Evolutionary conservation across 2,113 vertebrate species (phyloP).

Genomic region (Phalacrocorax brasilianus): DNA sequence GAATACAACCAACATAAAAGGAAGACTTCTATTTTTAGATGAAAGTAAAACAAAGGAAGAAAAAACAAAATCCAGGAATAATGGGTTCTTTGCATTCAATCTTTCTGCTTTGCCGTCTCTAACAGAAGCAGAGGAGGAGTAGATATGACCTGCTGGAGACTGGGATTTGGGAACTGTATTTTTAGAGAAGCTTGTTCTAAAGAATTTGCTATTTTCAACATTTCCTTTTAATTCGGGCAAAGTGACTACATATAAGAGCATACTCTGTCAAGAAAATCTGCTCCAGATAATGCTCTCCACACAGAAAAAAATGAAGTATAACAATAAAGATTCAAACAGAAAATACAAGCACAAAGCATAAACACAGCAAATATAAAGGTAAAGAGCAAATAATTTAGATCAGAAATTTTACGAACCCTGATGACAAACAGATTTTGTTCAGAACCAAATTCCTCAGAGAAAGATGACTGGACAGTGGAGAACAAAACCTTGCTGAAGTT

Average conservation of each 20-base stretch:
- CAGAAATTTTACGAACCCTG: not conserved
- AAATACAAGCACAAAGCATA: not conserved
- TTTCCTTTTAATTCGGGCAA: not conserved
- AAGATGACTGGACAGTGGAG: not conserved
- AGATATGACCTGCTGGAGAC: not conserved
- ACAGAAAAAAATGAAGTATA: not conserved
- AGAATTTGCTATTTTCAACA: not conserved
- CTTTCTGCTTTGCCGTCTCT: not conserved
- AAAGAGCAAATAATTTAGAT: not conserved
- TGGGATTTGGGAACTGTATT: not conserved
- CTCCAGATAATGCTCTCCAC: not conserved
- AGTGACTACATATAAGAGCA: not conserved
- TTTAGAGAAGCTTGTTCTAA: not conserved
- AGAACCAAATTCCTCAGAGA: not conserved
- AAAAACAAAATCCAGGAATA: not conserved
- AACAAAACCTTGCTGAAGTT: not conserved
- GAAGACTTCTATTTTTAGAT: not conserved
- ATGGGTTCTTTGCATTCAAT: not conserved
- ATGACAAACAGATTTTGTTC: not conserved
- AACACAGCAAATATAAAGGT: not conserved
- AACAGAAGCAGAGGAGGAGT: not conserved
- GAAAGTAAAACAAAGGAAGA: not conserved
- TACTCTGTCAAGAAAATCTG: not conserved
- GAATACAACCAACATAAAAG: not conserved
- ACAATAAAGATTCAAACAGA: not conserved